phyloP scores from a whole-genome alignment of 2,113 vertebrate species.

The Phalacrocorax aristotelis region DNA sequence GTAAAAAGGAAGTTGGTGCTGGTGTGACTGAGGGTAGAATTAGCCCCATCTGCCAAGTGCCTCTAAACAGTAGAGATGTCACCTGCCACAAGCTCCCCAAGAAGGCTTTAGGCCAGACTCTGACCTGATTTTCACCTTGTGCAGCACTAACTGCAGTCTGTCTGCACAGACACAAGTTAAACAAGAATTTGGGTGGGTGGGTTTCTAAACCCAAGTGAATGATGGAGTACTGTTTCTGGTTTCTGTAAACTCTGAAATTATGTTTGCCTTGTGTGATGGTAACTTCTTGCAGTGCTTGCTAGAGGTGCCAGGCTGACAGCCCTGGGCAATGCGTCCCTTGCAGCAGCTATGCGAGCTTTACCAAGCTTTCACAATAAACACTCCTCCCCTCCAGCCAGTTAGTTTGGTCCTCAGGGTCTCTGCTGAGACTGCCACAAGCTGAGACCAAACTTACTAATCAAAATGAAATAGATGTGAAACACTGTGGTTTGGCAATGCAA shows the following conservation, averaged over 20 bases:
- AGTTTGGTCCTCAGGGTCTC: background rate
- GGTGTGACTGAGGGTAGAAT: background rate
- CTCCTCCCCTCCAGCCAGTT: background rate
- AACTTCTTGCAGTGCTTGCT: background rate
- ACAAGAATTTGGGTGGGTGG: background rate
- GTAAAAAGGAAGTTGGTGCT: background rate
- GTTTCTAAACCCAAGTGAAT: background rate
- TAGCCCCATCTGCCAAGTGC: background rate
- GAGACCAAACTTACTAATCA: background rate
- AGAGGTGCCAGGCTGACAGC: background rate
- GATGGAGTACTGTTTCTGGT: background rate
- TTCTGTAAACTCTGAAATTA: background rate
- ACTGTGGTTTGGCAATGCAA: background rate
- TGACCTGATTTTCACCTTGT: constrained; percentile 30
- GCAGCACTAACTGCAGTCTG: background rate
- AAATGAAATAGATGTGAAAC: background rate
- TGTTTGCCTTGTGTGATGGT: background rate
- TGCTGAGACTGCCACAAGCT: background rate
- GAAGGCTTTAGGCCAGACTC: constrained; percentile 2
- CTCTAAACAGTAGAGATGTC: background rate
- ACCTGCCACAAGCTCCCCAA: background rate
- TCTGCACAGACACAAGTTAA: background rate
- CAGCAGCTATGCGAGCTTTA: background rate
- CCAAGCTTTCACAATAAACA: background rate
- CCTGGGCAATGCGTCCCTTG: rapidly evolving